Evolutionary conservation across 2,797 vertebrate genomes (phyloP).

Genomic region (Scleropages formosus): DNA sequence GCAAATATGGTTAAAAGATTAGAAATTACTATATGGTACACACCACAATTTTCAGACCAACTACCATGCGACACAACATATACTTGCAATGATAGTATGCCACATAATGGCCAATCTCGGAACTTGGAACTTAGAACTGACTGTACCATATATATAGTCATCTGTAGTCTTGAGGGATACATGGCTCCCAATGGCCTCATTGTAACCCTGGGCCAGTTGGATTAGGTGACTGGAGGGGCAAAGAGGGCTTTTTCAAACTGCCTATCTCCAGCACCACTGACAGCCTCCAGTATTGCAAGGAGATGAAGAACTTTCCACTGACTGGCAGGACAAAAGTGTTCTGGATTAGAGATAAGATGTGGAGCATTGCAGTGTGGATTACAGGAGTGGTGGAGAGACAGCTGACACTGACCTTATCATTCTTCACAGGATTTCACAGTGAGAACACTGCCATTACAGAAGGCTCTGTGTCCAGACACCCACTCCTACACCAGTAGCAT

Average conservation of each 20-base stretch:
- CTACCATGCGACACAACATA: too few species aligned
- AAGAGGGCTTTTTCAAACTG: conserved; percentile 11
- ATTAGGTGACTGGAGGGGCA: not conserved
- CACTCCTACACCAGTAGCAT: conserved; percentile 23
- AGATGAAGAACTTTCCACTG: conserved; percentile 49
- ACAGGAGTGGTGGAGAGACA: conserved; percentile 35
- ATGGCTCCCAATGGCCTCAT: not conserved
- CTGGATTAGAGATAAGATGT: conserved; percentile 63
- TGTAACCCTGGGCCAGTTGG: not conserved
- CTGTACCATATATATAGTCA: too few species aligned
- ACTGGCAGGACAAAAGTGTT: conserved; percentile 46
- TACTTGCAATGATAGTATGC: too few species aligned
- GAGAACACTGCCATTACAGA: conserved; percentile 38
- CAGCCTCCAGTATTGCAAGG: conserved; percentile 33
- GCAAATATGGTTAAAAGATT: too few species aligned
- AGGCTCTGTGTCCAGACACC: conserved; percentile 8
- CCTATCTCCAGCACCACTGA: not conserved
- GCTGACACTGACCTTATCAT: conserved; percentile 41
- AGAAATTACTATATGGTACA: too few species aligned
- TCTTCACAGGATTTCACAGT: conserved; percentile 32
- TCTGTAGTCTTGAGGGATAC: too few species aligned
- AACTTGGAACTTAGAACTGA: too few species aligned
- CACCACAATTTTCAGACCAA: too few species aligned
- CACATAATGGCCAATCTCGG: too few species aligned
- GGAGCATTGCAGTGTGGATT: conserved; percentile 43